Conservation (phyloP, 2,888 invertebrate genomes). For the Creontiades dilutus region DNA sequence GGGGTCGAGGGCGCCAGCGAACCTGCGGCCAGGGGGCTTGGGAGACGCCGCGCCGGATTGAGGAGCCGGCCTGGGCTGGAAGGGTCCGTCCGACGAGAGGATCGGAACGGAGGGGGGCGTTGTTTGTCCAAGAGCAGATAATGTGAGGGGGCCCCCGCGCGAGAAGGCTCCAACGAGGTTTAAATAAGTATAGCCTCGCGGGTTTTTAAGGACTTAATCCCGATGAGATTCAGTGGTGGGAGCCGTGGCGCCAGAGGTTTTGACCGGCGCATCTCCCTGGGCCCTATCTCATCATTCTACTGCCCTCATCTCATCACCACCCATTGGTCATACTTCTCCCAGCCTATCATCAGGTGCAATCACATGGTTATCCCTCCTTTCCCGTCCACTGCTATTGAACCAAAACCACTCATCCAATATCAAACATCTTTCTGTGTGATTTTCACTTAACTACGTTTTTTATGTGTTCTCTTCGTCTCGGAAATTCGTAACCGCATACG, state of each 20-base stretch:
- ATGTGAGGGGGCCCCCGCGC: slow-evolving; percentile 45
- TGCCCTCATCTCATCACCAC: slow-evolving; percentile 57
- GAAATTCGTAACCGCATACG: slow-evolving; percentile 54
- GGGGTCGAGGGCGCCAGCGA: slow-evolving; percentile 49
- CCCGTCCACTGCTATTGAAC: slow-evolving; percentile 56
- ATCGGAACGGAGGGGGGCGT: slow-evolving; percentile 38
- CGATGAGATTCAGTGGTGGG: slow-evolving; percentile 65
- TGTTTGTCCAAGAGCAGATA: slow-evolving; percentile 69
- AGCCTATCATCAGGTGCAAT: slow-evolving; percentile 67
- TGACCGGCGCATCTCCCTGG: slow-evolving; percentile 50
- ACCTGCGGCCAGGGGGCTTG: neutral
- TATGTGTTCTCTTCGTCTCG: slow-evolving; percentile 38
- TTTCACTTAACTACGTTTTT: slow-evolving; percentile 68
- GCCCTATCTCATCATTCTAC: slow-evolving; percentile 60
- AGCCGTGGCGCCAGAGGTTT: slow-evolving; percentile 65
- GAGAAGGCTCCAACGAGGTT: slow-evolving; percentile 58
- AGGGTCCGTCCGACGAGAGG: neutral
- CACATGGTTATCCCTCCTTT: slow-evolving; percentile 62
- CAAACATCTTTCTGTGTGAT: slow-evolving; percentile 57
- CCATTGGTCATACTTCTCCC: slow-evolving; percentile 64
- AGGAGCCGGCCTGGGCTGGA: slow-evolving; percentile 7
- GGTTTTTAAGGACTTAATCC: slow-evolving; percentile 71
- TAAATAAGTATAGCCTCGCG: slow-evolving; percentile 69
- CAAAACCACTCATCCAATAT: slow-evolving; percentile 65
- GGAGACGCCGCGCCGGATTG: slow-evolving; percentile 20